Conservation (phyloP, 2,888 invertebrate species). For the Eupithecia subfuscata region DNA sequence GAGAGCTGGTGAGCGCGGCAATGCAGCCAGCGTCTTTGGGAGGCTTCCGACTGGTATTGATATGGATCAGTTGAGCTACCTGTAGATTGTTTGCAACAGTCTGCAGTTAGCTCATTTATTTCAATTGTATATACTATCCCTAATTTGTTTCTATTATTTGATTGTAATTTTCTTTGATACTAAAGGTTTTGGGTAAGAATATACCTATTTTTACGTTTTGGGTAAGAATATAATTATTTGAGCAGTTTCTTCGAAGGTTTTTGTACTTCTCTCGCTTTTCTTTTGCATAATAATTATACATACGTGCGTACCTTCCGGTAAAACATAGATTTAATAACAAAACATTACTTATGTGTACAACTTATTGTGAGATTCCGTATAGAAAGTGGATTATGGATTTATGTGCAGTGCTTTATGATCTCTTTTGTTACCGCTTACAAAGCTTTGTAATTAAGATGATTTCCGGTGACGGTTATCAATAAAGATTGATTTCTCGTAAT, state of each 20-base stretch:
- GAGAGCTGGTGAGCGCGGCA: no score
- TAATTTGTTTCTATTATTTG: no score
- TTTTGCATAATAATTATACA: not conserved
- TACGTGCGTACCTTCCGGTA: not conserved
- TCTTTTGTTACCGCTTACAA: not conserved
- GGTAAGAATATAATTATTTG: no score
- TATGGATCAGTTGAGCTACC: no score
- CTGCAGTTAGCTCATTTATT: no score
- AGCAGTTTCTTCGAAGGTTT: no score
- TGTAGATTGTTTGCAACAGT: no score
- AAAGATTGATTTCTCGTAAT: not conserved
- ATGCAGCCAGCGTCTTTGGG: no score
- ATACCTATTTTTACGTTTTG: not conserved
- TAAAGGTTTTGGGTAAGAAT: not conserved
- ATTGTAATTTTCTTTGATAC: no score
- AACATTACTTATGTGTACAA: not conserved
- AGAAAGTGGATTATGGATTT: constrained; percentile 5
- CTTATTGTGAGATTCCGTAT: not conserved
- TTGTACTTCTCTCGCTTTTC: not conserved
- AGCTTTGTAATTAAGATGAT: not conserved
- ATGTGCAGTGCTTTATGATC: not conserved
- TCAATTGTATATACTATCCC: no score
- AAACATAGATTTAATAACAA: not conserved
- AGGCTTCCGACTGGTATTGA: no score
- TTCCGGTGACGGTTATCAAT: not conserved